Evolutionary conservation across 2,113 vertebrate species (phyloP).

Genomic region (Tragelaphus strepsiceros): DNA sequence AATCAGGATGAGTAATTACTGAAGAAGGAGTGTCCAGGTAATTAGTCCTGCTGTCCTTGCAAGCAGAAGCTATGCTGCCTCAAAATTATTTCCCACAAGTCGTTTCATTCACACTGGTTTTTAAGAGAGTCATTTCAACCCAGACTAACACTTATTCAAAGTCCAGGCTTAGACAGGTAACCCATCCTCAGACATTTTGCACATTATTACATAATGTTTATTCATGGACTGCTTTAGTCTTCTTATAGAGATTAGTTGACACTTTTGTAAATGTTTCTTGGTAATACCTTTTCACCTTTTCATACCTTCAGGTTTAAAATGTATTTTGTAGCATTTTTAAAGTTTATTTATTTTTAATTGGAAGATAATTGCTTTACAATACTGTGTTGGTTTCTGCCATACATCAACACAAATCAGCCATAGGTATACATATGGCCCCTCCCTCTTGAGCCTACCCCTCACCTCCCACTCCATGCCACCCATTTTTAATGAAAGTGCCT

Average conservation of each 20-base stretch:
- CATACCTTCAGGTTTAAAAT: neutral
- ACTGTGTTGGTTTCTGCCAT: neutral
- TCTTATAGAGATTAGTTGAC: neutral
- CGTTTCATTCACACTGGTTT: neutral
- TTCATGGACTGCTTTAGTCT: neutral
- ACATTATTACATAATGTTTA: conserved; percentile 24
- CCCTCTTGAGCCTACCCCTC: neutral
- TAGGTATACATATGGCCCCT: neutral
- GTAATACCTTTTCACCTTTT: neutral
- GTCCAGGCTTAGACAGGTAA: conserved; percentile 1
- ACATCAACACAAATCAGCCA: neutral
- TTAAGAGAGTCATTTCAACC: conserved; percentile 16
- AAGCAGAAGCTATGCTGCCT: neutral
- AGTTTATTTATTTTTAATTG: neutral
- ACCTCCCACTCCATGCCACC: neutral
- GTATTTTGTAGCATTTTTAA: neutral
- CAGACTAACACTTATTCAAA: conserved; percentile 43
- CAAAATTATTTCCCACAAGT: neutral
- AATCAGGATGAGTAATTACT: neutral
- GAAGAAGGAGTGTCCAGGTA: neutral
- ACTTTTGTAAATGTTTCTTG: neutral
- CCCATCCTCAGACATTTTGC: neutral
- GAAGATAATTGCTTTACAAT: neutral
- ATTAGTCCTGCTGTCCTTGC: neutral
- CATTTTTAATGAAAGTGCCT: neutral